phyloP scores from a whole-genome alignment of 2,888 invertebrate species.

The Callinectes sapidus region DNA sequence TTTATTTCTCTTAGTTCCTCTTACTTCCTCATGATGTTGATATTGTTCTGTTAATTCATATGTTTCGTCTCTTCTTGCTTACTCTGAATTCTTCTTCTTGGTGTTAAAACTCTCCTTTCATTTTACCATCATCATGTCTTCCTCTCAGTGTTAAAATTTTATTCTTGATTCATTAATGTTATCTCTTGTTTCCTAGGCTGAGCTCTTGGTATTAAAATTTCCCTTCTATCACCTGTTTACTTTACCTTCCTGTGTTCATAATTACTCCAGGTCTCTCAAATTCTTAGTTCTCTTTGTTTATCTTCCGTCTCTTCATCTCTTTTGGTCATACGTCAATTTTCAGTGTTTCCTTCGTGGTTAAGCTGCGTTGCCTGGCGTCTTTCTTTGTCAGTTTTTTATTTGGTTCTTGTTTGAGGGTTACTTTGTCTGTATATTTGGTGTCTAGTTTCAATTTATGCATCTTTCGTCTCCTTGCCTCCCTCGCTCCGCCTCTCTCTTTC shows the following conservation, averaged over 20 bases:
- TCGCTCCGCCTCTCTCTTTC: too few species aligned
- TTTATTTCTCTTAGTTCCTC: not conserved
- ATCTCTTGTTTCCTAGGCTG: too few species aligned
- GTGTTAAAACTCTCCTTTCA: not conserved
- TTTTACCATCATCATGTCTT: too few species aligned
- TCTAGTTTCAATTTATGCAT: not conserved
- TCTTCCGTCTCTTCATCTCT: too few species aligned
- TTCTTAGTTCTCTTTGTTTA: too few species aligned
- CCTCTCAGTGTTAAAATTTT: too few species aligned
- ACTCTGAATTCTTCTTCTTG: not conserved
- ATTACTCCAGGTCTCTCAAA: too few species aligned
- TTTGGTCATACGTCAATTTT: not conserved
- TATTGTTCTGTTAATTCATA: not conserved
- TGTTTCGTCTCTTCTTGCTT: not conserved
- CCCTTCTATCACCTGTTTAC: too few species aligned
- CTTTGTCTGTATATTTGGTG: not conserved
- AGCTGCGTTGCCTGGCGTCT: not conserved
- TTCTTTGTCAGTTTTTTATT: not conserved
- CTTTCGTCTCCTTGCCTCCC: not conserved
- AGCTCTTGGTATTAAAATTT: too few species aligned
- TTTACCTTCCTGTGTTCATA: not conserved
- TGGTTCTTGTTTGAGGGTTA: not conserved
- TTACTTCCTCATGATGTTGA: not conserved
- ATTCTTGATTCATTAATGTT: too few species aligned
- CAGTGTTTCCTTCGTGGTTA: not conserved